Evolutionary conservation across 2,888 invertebrate species (phyloP).

Genomic region (Callinectes sapidus): DNA sequence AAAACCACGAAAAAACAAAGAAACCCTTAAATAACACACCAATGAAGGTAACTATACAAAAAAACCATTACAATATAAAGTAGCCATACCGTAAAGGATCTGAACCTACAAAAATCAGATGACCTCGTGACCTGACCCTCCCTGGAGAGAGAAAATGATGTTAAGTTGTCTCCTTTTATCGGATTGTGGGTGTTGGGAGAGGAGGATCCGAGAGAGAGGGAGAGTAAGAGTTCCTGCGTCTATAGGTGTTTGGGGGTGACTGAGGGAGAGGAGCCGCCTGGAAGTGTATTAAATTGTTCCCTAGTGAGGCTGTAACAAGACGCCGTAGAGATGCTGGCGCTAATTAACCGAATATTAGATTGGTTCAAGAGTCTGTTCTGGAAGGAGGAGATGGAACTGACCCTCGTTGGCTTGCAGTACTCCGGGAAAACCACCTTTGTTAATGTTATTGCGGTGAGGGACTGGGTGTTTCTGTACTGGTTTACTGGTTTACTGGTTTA

Average conservation of each 20-base stretch:
- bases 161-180: not conserved
- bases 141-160: not conserved
- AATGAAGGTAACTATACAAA: too few relatives aligned
- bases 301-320: not conserved
- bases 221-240: not conserved
- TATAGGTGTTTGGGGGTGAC: slow-evolving; percentile 66
- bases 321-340: slow-evolving; percentile 87
- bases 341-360: slow-evolving; percentile 98
- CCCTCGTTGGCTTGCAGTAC: slow-evolving; percentile 97
- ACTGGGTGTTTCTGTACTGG: too few relatives aligned
- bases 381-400: slow-evolving; percentile 99
- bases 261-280: slow-evolving; percentile 15
- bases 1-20: not conserved
- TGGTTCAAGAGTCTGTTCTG: slow-evolving; percentile 99
- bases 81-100: not conserved
- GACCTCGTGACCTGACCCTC: too few relatives aligned
- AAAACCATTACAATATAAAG: not conserved
- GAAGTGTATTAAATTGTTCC: not conserved
- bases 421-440: slow-evolving; percentile 99
- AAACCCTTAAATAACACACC: not conserved
- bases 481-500: not conserved
- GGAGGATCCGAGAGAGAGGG: not conserved
- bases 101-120: slow-evolving; percentile 34
- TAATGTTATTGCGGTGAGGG: slow-evolving; percentile 98
- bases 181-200: not conserved